A percentile compares a stretch with the other conserved stretches of the same genome.
Conservation (phyloP, 1,140 invertebrate species). For the Mylabris phalerata region DNA sequence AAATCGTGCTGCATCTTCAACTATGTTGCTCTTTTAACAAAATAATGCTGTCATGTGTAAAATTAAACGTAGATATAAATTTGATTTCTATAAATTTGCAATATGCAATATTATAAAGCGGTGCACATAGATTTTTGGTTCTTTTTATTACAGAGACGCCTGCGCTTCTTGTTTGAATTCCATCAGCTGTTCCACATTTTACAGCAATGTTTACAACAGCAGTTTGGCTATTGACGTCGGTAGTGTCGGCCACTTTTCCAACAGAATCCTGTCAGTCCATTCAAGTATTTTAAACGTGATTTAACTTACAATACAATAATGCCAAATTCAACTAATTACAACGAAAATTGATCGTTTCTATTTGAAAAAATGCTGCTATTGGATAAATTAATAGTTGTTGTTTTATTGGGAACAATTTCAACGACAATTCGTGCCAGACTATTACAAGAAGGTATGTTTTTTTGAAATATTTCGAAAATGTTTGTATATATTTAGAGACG, state of each 20-base stretch:
- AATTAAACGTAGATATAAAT: too few species aligned
- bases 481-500: too few species aligned
- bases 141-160: too few species aligned
- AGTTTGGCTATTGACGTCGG: not conserved
- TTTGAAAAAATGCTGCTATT: not conserved
- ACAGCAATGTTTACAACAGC: constrained; percentile 12
- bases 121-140: too few species aligned
- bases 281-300: not conserved
- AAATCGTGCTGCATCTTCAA: too few species aligned
- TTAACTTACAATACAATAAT: not conserved
- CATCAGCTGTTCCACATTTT: constrained; percentile 9
- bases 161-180: too few species aligned
- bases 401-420: constrained; percentile 3
- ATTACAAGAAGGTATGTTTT: constrained; percentile 8
- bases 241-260: not conserved
- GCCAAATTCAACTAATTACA: not conserved
- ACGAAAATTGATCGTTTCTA: not conserved
- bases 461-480: too few species aligned
- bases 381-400: constrained; percentile 9
- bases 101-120: too few species aligned
- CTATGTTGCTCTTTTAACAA: too few species aligned
- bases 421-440: constrained; percentile 5
- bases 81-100: too few species aligned
- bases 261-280: not conserved
- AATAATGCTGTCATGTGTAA: too few species aligned